Conservation (phyloP, 1,140 invertebrate genomes). For the Goniozus legneri region DNA sequence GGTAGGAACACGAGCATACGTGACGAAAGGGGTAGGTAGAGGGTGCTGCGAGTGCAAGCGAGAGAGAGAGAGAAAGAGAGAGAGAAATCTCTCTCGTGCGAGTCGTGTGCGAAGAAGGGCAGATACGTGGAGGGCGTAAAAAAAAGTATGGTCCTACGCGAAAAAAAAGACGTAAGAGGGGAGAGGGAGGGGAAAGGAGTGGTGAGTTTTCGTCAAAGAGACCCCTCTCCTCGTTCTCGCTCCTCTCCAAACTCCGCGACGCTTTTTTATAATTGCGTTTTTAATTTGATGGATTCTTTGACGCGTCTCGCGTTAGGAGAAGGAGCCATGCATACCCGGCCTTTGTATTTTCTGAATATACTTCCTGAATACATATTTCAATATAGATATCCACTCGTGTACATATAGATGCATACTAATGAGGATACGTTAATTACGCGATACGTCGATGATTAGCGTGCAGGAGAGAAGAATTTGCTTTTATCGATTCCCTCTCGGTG, state of each 20-base stretch:
- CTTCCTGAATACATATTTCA: too few species aligned
- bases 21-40: slow-evolving; percentile 1
- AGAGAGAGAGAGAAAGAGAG: neutral
- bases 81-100: neutral
- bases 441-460: too few species aligned
- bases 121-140: neutral
- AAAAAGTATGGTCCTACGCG: neutral
- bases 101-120: slow-evolving; percentile 6
- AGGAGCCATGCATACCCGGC: too few species aligned
- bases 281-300: slow-evolving; percentile 51
- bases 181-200: slow-evolving; percentile 5
- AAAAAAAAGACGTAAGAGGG: slow-evolving; percentile 1
- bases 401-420: too few species aligned
- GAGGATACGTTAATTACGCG: too few species aligned
- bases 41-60: neutral
- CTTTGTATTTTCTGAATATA: too few species aligned
- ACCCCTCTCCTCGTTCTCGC: too few species aligned
- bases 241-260: slow-evolving; percentile 42
- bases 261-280: slow-evolving; percentile 53
- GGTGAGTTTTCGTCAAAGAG: neutral
- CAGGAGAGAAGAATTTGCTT: too few species aligned
- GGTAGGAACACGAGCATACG: slow-evolving; percentile 28
- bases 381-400: too few species aligned
- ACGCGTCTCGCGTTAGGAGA: slow-evolving; percentile 37
- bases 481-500: too few species aligned